Evolutionary conservation across 64 coral and sea anemone genomes (phyloP).

Genomic region (Anthopleura sola): DNA sequence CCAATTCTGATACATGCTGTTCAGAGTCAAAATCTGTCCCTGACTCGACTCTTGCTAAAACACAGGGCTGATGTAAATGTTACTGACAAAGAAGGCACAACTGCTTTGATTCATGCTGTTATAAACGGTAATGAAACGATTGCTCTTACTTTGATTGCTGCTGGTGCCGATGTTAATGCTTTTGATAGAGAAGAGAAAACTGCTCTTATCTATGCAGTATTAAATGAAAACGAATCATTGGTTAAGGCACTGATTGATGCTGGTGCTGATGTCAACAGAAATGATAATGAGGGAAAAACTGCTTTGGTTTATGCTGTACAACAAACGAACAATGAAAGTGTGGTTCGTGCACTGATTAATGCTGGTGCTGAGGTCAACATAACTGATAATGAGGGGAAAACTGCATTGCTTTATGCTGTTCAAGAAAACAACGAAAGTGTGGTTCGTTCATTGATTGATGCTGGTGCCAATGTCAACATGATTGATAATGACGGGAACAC

Average conservation of each 20-base stretch:
- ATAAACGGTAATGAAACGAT: no score
- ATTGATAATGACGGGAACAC: neutral
- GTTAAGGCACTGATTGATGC: no score
- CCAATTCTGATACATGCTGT: no score
- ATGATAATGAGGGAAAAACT: neutral
- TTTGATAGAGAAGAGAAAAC: neutral
- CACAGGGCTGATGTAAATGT: no score
- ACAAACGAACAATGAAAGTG: neutral
- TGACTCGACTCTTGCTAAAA: no score
- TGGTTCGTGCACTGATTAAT: neutral
- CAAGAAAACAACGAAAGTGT: neutral
- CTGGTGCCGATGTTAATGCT: neutral
- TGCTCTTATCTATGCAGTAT: neutral
- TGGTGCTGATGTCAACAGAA: no score
- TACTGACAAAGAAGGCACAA: no score
- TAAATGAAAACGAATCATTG: neutral
- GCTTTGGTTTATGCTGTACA: neutral
- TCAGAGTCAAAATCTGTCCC: no score
- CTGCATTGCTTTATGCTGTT: no score
- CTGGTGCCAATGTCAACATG: neutral
- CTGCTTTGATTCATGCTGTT: no score
- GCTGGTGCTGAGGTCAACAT: neutral
- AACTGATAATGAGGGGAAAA: no score
- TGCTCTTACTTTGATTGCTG: neutral
- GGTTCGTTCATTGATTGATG: no score